Conservation (phyloP, 2,113 vertebrate species). For the Arothron firmamentum region DNA sequence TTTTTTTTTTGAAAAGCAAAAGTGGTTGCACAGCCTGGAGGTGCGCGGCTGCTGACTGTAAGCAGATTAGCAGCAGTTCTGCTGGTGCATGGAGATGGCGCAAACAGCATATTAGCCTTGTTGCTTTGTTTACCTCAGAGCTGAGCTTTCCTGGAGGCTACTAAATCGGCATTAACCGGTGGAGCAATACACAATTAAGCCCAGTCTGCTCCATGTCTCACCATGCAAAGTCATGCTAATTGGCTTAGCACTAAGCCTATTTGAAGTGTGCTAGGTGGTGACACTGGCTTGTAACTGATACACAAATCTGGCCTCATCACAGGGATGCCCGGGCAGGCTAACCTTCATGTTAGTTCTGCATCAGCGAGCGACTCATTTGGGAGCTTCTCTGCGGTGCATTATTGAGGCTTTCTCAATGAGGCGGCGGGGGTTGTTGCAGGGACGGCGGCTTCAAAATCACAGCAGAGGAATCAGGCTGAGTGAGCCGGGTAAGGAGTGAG, state of each 20-base stretch:
- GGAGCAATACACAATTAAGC: conserved; percentile 54
- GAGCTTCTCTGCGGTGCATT: conserved; percentile 38
- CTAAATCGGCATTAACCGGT: conserved; percentile 53
- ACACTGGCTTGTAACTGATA: conserved; percentile 52
- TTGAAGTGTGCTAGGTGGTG: conserved; percentile 57
- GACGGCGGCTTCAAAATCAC: not conserved
- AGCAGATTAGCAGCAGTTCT: conserved; percentile 31
- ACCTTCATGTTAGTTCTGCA: conserved; percentile 34
- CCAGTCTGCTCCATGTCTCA: conserved; percentile 56
- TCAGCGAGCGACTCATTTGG: conserved; percentile 42
- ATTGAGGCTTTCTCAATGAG: conserved; percentile 19
- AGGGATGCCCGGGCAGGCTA: conserved; percentile 44
- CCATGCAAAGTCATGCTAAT: conserved; percentile 63
- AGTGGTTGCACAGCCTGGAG: conserved; percentile 20
- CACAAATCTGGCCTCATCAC: conserved; percentile 55
- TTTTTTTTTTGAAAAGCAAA: conserved; percentile 1
- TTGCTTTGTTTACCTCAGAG: conserved; percentile 53
- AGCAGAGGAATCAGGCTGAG: conserved; percentile 1
- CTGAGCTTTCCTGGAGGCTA: conserved; percentile 48
- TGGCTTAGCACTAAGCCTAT: conserved; percentile 60
- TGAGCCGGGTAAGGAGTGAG: not conserved
- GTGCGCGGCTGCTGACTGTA: conserved; percentile 13
- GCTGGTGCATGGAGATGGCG: conserved; percentile 16
- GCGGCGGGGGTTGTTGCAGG: not conserved
- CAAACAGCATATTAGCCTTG: conserved; percentile 45